Evolutionary conservation across 2,888 invertebrate genomes (phyloP).

Genomic region (Trichogramma dendrolimi): DNA sequence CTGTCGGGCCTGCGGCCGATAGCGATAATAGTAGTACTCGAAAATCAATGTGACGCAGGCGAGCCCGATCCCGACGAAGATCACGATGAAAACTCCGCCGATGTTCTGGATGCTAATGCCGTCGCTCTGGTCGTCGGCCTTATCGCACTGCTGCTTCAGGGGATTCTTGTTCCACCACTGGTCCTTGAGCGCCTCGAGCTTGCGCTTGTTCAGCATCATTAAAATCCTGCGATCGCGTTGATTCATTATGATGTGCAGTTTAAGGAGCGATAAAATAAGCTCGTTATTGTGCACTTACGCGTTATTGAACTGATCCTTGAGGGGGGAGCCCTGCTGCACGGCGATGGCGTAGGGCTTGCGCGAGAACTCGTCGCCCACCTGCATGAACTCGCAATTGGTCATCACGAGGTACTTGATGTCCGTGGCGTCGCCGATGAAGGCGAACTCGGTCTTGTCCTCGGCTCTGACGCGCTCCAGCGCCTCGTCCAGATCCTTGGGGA

Average conservation of each 20-base stretch:
- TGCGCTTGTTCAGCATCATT: constrained; percentile 85
- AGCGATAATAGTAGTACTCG: constrained; percentile 92
- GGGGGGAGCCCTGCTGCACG: constrained; percentile 90
- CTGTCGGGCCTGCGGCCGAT: constrained; percentile 54
- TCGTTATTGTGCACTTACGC: constrained; percentile 64
- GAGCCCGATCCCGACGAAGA: constrained; percentile 89
- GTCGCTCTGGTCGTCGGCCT: constrained; percentile 88
- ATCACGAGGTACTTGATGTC: constrained; percentile 78
- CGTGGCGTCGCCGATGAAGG: constrained; percentile 91
- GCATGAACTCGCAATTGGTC: constrained; percentile 83
- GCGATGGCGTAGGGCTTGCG: constrained; percentile 96
- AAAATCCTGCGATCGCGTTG: constrained; percentile 66
- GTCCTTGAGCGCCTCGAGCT: constrained; percentile 89
- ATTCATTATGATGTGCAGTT: background rate
- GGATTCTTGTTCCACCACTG: constrained; percentile 94
- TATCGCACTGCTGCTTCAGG: constrained; percentile 71
- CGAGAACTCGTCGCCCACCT: constrained; percentile 95
- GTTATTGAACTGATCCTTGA: constrained; percentile 91
- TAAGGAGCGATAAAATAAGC: background rate
- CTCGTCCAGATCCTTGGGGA: constrained; percentile 75
- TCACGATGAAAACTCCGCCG: constrained; percentile 96
- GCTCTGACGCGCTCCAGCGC: constrained; percentile 71
- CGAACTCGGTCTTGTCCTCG: constrained; percentile 79
- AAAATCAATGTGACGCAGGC: constrained; percentile 86
- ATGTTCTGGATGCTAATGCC: constrained; percentile 98